Evolutionary conservation across 2,797 vertebrate species (phyloP).

Genomic region (Pangasius djambal): DNA sequence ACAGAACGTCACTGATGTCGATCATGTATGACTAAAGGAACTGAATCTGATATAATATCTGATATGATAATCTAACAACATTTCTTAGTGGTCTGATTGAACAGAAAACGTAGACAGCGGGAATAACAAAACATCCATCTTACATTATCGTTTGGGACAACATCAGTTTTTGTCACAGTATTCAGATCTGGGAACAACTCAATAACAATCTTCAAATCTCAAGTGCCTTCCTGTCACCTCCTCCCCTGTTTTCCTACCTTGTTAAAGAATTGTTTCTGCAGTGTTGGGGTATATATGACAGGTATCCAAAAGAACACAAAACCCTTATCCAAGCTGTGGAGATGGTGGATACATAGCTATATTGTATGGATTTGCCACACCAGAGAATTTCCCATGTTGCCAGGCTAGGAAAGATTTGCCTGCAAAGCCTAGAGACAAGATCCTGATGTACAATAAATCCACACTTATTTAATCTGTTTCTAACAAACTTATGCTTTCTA

Average conservation of each 20-base stretch:
- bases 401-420: neutral
- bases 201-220: neutral
- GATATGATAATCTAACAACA: too few relatives aligned
- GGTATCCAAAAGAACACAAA: neutral
- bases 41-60: neutral
- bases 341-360: neutral
- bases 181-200: constrained; percentile 3
- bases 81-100: neutral
- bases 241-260: neutral
- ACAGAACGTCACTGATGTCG: neutral
- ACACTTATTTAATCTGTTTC: neutral
- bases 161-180: neutral
- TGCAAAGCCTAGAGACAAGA: neutral
- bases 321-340: neutral
- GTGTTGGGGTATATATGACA: neutral
- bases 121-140: neutral
- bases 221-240: neutral
- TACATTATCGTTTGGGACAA: neutral
- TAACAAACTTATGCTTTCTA: neutral
- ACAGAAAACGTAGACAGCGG: neutral
- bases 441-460: neutral
- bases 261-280: neutral
- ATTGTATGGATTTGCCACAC: neutral
- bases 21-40: neutral
- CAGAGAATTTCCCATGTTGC: neutral